Evolutionary conservation across 2,113 vertebrate genomes (phyloP).

Genomic region (Azemiops feae): DNA sequence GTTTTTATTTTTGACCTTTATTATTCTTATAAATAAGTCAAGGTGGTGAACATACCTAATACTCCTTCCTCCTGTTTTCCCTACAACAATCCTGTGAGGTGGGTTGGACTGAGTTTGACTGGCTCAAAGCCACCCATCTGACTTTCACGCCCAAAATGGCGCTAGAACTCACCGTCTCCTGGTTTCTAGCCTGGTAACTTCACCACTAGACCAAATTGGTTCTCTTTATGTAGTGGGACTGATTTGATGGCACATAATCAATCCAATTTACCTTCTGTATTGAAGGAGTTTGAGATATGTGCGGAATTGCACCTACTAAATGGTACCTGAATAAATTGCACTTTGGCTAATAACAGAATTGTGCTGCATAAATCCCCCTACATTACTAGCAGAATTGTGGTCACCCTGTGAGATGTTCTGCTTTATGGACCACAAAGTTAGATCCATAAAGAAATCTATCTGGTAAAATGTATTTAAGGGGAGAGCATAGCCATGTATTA

Average conservation of each 20-base stretch:
- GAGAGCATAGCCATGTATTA: conserved; percentile 26
- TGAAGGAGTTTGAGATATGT: accelerated
- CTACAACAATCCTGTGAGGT: not conserved
- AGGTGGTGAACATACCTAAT: not conserved
- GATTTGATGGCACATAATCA: not conserved
- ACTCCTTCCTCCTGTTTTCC: not conserved
- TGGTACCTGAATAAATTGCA: not conserved
- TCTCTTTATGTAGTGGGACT: not conserved
- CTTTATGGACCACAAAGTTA: conserved; percentile 31
- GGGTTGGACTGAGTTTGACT: not conserved
- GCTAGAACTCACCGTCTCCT: no score
- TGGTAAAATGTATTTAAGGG: conserved; percentile 45
- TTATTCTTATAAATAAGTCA: not conserved
- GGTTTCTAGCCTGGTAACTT: not conserved
- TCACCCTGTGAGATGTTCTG: conserved; percentile 9
- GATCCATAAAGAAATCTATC: conserved; percentile 45
- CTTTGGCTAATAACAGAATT: not conserved
- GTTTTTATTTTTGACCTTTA: not conserved
- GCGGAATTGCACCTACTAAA: accelerated
- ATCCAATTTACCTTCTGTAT: not conserved
- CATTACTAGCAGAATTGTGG: not conserved
- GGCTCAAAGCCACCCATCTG: not conserved
- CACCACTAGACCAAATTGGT: not conserved
- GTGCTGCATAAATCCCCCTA: not conserved
- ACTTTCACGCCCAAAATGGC: not conserved